Evolutionary conservation across 2,113 vertebrate genomes (phyloP), one percentile per base, ranked within the genome.

Genomic region (Coreoperca whiteheadi): DNA sequence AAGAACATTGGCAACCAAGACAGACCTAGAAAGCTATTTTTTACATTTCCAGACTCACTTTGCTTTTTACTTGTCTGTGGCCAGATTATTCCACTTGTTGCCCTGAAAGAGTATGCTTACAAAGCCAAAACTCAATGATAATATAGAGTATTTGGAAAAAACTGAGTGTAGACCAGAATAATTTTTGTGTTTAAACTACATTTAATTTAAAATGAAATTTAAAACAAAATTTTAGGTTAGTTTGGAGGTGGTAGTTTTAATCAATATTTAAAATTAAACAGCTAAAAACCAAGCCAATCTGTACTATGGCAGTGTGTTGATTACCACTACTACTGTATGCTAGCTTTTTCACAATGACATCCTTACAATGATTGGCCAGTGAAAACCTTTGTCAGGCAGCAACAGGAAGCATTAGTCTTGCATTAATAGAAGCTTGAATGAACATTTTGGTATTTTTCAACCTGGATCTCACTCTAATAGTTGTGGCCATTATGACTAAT

Each of bases 21-120:
- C 65, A 54, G 43, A 57, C 50, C 11, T 12, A 63, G 67, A 74
- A 79, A 83, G 56, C 39, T 21, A 14, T 39, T 64, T 76, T 61
- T 10, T 39, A 60, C 23, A 39, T 81, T 73, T 57, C 6, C 30
- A 11, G 15, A 4, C 39, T 74, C 12, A 25, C 41, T 75, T 60
- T 46, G 15, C n/a, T 32, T 20, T 16, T 48, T 67, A 51, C 48
- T 63, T 56, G 68, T 84, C 53, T 56, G 6, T 72, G 61, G 32
- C n/a, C 34, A 18, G 32, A 34, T 46, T 75, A 9, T n/a, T n/a
- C n/a, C n/a, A n/a, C n/a, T n/a, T n/a, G n/a, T n/a, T n/a, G n/a
- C n/a, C n/a, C n/a, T n/a, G n/a, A n/a, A n/a, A n/a, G n/a, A n/a
- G n/a, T n/a, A n/a, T n/a, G n/a, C 37, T 8, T 39, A 39, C 37